A percentile compares a stretch with the other conserved stretches of the same genome.
phyloP scores from a whole-genome alignment of 2,888 invertebrate genomes.

The Crematogaster levior region DNA sequence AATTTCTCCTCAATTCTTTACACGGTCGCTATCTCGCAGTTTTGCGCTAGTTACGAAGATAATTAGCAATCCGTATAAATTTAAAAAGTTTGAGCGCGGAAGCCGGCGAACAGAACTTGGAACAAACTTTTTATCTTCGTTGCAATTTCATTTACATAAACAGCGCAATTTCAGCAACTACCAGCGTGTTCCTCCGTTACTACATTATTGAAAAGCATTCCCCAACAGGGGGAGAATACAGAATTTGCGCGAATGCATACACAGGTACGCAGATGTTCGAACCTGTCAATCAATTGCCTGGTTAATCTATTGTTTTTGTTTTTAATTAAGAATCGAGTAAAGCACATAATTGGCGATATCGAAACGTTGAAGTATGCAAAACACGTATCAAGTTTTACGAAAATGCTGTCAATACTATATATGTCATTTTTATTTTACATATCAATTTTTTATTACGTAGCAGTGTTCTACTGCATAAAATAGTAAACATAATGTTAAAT shows the following conservation, averaged over 20 bases:
- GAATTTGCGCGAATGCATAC: slow-evolving; percentile 13
- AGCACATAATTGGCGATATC: background rate
- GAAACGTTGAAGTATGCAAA: background rate
- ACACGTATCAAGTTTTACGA: background rate
- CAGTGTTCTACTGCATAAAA: background rate
- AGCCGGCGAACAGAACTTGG: slow-evolving; percentile 28
- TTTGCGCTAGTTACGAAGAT: slow-evolving; percentile 30
- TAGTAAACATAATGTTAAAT: background rate
- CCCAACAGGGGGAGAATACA: background rate
- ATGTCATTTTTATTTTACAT: background rate
- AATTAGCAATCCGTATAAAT: slow-evolving; percentile 54
- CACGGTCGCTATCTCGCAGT: background rate
- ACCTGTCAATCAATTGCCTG: slow-evolving; percentile 13
- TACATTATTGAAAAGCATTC: slow-evolving; percentile 37
- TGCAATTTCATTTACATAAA: slow-evolving; percentile 58
- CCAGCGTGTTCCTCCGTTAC: slow-evolving; percentile 14
- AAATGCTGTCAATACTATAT: background rate
- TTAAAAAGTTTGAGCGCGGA: slow-evolving; percentile 32
- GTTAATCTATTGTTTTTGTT: background rate
- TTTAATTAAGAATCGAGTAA: slow-evolving; percentile 23
- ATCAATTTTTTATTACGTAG: background rate
- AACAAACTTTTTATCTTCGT: slow-evolving; percentile 44
- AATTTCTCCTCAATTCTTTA: background rate
- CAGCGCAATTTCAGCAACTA: slow-evolving; percentile 42
- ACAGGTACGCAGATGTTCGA: slow-evolving; percentile 1